These are phyloP conservation scores for Suncus etruscus DNA, from an alignment of 2,113 vertebrate species.

Conservation along the genomic window DNA sequence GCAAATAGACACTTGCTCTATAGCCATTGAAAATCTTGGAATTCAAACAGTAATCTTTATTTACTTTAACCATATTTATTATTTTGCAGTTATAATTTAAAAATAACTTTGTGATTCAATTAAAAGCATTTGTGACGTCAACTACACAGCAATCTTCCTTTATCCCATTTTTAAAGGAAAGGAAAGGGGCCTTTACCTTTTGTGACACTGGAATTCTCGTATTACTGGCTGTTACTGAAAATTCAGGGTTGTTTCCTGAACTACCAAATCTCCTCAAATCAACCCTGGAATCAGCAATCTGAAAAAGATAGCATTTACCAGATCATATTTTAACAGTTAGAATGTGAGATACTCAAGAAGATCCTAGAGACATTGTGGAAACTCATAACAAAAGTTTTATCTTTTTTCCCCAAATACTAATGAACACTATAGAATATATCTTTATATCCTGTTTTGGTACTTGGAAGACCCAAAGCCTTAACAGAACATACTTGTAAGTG, in stretches of 20 bases:
- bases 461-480: not conserved
- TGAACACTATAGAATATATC: not conserved
- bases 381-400: not conserved
- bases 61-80: not conserved
- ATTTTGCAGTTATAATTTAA: conserved; percentile 17
- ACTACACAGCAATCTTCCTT: not conserved
- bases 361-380: not conserved
- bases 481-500: not conserved
- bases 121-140: not conserved
- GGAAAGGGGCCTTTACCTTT: conserved; percentile 83
- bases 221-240: conserved; percentile 82
- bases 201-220: conserved; percentile 83
- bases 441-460: not conserved
- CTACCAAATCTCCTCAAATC: conserved; percentile 90
- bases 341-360: not conserved
- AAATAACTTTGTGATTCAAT: conserved; percentile 19
- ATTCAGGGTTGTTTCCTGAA: conserved; percentile 83
- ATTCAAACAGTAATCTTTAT: not conserved
- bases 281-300: conserved; percentile 92
- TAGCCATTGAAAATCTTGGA: not conserved
- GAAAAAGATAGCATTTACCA: conserved; percentile 59
- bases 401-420: not conserved
- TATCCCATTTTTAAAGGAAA: not conserved
- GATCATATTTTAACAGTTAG: not conserved
- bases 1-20: conserved; percentile 1